Evolutionary conservation across 1,140 invertebrate species (phyloP).

Genomic region (Mesaphorura yosii): DNA sequence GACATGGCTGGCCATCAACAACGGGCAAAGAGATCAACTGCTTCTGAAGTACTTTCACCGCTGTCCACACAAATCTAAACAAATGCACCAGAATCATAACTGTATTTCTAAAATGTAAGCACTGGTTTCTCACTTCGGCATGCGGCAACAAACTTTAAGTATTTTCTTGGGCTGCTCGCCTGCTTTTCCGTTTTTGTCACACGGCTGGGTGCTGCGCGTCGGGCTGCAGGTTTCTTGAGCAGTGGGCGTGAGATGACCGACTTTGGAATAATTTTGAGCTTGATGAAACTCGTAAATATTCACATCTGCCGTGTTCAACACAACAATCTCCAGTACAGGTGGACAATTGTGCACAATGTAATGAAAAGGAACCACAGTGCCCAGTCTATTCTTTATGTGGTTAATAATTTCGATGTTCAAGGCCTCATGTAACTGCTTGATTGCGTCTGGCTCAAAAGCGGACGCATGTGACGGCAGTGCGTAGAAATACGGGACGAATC

Average conservation of each 20-base stretch:
- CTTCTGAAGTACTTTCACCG: slow-evolving; percentile 5
- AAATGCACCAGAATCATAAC: neutral
- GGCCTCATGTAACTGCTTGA: neutral
- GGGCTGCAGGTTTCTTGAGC: no score
- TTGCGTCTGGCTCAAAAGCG: slow-evolving; percentile 1
- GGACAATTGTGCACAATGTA: neutral
- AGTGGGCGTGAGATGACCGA: no score
- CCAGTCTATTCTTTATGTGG: slow-evolving; percentile 2
- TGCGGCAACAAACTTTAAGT: slow-evolving; percentile 14
- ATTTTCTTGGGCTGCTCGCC: neutral
- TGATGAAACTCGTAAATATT: slow-evolving; percentile 7
- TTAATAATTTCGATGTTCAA: slow-evolving; percentile 3
- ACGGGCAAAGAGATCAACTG: slow-evolving; percentile 9
- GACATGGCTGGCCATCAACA: slow-evolving; percentile 7
- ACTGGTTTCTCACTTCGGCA: slow-evolving; percentile 14
- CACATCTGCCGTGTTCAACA: neutral
- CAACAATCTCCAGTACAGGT: slow-evolving; percentile 4
- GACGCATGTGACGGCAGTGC: slow-evolving; percentile 9
- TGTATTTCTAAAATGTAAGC: neutral
- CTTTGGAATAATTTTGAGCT: slow-evolving; percentile 2
- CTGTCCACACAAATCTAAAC: slow-evolving; percentile 12
- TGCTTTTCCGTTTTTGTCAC: no score
- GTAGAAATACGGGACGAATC: slow-evolving; percentile 26
- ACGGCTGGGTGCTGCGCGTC: no score
- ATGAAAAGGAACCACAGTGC: neutral